Base-by-base conservation (phyloP, 2,888 invertebrate genomes). In the Psococerastis gibbosa region DNA sequence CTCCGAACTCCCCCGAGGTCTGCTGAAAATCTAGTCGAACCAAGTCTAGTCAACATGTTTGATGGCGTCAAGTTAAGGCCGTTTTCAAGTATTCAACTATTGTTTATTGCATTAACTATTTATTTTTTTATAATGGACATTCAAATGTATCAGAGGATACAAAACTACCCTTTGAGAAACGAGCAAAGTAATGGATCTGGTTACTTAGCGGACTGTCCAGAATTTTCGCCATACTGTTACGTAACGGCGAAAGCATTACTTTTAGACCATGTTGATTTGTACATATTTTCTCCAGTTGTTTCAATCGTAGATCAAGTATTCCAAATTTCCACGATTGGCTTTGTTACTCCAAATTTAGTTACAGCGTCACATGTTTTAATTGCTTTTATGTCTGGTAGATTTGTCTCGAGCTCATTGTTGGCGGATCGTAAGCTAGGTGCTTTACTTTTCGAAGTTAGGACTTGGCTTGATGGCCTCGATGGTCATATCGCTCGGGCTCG, bases 381-480 rank as follows among this genome's bases (percentile, higher is more conserved):
- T 2, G 84, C 87, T 0, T 60, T 81, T 15, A 52, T 77, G 1
- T 72, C 80, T n/a, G 83, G 75, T 1, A 80, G 78, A 55, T 68
- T 82, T 43, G 64, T 88, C 35, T 73, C 79, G 2, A 78, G 75
- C 43, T 78, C 80, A 53, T 77, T 70, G 52, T 59, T 88, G 13
- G 68, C 73, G 2, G 71, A 73, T 18, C 66, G 88, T 22, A 68
- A 85, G 17, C 50, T 82, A 0, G 87, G 78, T 0, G 76, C 85
- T 1, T 60, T 83, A 2, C 57, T 88, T 16, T 88, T 84, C 57
- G 78, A 84, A 62, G 60, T 85, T 32, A 68, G 88, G 50, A 81
- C 82, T 50, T 84, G 83, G 63, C 59, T 88, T 43, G 89, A 89
- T 54, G 82, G 84, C 54, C 60, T 89, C 48, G 89, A 89, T 54